A percentile compares a stretch with the other conserved stretches of the same genome.
phyloP scores from a whole-genome alignment of 2,797 vertebrate species.

The Sebastiscus albofasciatus region DNA sequence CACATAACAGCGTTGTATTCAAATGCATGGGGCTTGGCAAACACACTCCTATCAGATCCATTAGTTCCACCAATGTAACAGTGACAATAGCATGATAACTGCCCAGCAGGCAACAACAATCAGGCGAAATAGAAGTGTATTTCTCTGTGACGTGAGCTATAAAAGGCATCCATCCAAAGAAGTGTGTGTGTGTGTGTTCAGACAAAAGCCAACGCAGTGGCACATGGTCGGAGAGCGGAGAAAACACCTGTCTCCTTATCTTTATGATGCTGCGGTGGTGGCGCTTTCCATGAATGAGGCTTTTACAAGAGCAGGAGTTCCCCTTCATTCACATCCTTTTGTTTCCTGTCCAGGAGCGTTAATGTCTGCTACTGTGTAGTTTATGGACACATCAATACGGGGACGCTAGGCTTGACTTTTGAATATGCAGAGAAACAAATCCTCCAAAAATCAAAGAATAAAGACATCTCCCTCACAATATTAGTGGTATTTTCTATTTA shows the following conservation, averaged over 20 bases:
- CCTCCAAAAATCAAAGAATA: background rate
- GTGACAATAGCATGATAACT: slow-evolving; percentile 74
- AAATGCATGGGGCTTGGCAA: slow-evolving; percentile 39
- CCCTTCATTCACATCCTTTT: slow-evolving; percentile 38
- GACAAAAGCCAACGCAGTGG: slow-evolving; percentile 60
- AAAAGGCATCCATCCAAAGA: slow-evolving; percentile 75
- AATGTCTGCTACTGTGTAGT: slow-evolving; percentile 12
- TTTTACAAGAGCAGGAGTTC: slow-evolving; percentile 53
- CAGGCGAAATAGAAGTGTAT: slow-evolving; percentile 73
- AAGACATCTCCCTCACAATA: too few relatives aligned
- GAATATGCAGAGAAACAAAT: slow-evolving; percentile 18
- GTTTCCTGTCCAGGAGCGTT: slow-evolving; percentile 40
- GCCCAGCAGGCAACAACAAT: slow-evolving; percentile 73
- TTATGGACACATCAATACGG: slow-evolving; percentile 24
- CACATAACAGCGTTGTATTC: slow-evolving; percentile 5
- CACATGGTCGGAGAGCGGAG: slow-evolving; percentile 58
- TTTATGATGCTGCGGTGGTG: slow-evolving; percentile 63
- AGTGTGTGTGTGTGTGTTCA: slow-evolving; percentile 48
- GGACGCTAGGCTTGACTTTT: background rate
- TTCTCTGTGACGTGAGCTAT: slow-evolving; percentile 74
- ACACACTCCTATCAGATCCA: slow-evolving; percentile 57
- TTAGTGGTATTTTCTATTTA: too few relatives aligned
- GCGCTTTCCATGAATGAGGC: slow-evolving; percentile 18
- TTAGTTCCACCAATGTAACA: slow-evolving; percentile 75
- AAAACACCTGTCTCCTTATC: slow-evolving; percentile 74